Evolutionary conservation across 1,140 invertebrate genomes (phyloP).

Genomic region (Aculops lycopersici): DNA sequence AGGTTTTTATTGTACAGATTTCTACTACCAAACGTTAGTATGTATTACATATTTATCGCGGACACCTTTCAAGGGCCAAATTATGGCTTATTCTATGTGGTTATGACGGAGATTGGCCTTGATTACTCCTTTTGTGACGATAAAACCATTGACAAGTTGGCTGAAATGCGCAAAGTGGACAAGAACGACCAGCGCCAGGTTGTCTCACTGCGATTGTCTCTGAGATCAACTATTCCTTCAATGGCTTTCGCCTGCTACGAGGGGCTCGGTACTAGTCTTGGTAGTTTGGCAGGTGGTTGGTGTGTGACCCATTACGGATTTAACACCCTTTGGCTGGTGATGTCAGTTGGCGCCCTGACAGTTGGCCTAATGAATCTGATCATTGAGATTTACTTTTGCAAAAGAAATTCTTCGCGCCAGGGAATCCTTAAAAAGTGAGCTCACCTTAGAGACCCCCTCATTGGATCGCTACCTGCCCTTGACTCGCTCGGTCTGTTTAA

Average conservation of each 20-base stretch:
- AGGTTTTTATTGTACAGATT: conserved; percentile 50
- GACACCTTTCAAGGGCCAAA: conserved; percentile 53
- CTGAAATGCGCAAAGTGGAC: background rate
- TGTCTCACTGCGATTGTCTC: background rate
- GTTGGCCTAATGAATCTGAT: conserved; percentile 1
- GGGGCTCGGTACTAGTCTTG: conserved; percentile 9
- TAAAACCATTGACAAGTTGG: background rate
- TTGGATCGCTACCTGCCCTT: too few relatives aligned
- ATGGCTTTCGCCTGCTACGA: conserved; percentile 32
- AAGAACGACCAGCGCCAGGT: background rate
- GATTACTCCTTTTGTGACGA: background rate
- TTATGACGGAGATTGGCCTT: conserved; percentile 28
- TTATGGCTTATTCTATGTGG: conserved; percentile 48
- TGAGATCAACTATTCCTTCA: conserved; percentile 18
- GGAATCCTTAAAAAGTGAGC: too few relatives aligned
- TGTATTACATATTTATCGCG: conserved; percentile 35
- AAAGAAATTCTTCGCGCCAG: too few relatives aligned
- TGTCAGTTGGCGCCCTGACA: background rate
- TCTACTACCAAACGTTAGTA: conserved; percentile 18
- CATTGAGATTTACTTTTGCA: too few relatives aligned
- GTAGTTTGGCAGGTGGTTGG: conserved; percentile 4
- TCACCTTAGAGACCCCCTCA: too few relatives aligned
- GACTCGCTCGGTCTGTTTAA: too few relatives aligned
- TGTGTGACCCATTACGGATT: background rate
- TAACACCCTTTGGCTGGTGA: conserved; percentile 1